Evolutionary conservation across 2,113 vertebrate genomes (phyloP).

Genomic region (Phocoena phocoena): DNA sequence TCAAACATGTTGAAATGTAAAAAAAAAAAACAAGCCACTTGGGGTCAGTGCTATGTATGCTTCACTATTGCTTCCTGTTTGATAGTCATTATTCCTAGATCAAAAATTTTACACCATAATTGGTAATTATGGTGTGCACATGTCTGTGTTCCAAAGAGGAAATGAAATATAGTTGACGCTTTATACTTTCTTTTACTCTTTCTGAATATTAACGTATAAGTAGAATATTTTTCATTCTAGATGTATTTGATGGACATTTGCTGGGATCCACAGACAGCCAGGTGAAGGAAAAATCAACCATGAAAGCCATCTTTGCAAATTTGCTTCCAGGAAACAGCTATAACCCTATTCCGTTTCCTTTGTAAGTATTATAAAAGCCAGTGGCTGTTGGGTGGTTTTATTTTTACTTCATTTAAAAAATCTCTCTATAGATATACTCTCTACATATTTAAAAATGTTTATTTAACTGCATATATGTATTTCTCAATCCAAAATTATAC

Average conservation of each 20-base stretch:
- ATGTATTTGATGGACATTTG: conserved; percentile 96
- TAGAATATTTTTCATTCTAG: conserved; percentile 81
- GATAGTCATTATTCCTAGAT: neutral
- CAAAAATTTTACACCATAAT: neutral
- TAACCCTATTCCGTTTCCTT: conserved; percentile 96
- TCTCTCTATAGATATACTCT: neutral
- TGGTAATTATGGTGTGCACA: neutral
- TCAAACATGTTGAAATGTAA: neutral
- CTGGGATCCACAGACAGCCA: conserved; percentile 95
- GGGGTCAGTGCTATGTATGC: neutral
- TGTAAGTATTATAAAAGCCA: conserved; percentile 87
- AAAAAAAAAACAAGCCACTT: neutral
- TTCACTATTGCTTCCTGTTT: neutral
- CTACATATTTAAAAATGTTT: conserved; percentile 6
- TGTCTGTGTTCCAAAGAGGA: neutral
- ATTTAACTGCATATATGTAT: neutral
- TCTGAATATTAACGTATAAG: conserved; percentile 1
- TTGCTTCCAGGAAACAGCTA: conserved; percentile 97
- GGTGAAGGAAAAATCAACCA: conserved; percentile 99
- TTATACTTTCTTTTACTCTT: neutral
- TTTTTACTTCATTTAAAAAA: neutral
- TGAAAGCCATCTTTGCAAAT: conserved; percentile 99
- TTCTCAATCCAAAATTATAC: neutral
- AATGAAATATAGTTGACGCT: neutral
- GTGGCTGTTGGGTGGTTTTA: neutral